These are phyloP conservation scores for Mimumesa dahlbomi DNA, from an alignment of 2,888 invertebrate species.

Conservation along the genomic window DNA sequence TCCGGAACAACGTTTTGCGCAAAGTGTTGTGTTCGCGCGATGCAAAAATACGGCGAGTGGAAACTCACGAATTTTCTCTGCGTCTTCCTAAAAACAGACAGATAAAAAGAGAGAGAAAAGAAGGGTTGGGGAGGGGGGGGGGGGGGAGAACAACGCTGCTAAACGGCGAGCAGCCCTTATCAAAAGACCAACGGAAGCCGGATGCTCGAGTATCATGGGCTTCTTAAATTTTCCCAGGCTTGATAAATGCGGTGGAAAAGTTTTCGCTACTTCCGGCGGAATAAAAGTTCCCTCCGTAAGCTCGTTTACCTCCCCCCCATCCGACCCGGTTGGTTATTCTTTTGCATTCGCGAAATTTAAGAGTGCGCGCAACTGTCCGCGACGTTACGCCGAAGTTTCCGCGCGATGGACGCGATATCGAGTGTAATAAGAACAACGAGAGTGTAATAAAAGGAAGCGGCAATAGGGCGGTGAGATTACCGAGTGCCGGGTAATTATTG, in stretches of 20 bases:
- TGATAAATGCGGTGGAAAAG: constrained; percentile 31
- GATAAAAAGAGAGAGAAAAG: no score
- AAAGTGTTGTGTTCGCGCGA: no score
- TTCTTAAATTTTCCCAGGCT: constrained; percentile 27
- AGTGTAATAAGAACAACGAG: constrained; percentile 14
- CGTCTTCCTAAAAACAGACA: no score
- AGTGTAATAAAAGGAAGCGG: no score
- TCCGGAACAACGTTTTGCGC: no score
- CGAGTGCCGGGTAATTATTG: constrained; percentile 1
- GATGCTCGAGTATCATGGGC: neutral
- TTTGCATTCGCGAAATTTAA: constrained; percentile 20
- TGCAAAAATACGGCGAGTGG: no score
- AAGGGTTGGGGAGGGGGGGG: neutral
- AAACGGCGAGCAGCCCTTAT: neutral
- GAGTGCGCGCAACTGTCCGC: neutral
- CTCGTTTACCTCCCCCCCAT: constrained; percentile 1
- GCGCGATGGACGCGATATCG: constrained; percentile 1
- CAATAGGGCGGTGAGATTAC: no score
- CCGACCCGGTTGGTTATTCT: no score
- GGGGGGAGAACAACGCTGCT: no score
- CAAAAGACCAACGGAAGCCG: neutral
- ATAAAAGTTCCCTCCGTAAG: constrained; percentile 16
- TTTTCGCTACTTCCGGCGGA: constrained; percentile 7
- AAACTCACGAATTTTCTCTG: no score
- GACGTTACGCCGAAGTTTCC: constrained; percentile 13